Evolutionary conservation across 92 coral and sea anemone species (phyloP), one percentile per base, ranked within the genome.

Genomic region (Ricordea florida): DNA sequence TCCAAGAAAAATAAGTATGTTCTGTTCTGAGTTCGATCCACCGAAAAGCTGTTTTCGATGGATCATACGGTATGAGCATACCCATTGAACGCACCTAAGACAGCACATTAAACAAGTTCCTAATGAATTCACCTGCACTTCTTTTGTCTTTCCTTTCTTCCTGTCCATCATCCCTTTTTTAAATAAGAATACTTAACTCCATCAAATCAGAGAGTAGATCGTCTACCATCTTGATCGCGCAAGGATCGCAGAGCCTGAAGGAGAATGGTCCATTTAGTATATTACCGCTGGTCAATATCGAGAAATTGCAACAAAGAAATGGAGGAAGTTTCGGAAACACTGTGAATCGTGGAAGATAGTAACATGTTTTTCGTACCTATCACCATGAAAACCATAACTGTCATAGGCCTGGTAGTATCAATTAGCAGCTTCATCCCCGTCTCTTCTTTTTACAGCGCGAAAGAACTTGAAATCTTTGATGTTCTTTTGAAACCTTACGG

Each of bases 181-280:
- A n/a, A n/a, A n/a, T n/a, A n/a, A n/a, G n/a, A n/a, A n/a, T n/a
- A n/a, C n/a, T 11, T 11, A 16, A 38, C 13, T 0, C 25, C 0
- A 4, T 1, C 13, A 2, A 16, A 22, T 5, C 24, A 1, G 24
- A 26, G 23, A 24, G 29, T 2, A 23, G 2, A 52, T 40, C 27
- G 36, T 69, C 65, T 65, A 53, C 77, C 77, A 70, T 70, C 55
- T 70, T 70, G 3, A 29, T 23, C 62, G 29, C 53, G 28, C 65
- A 23, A 5, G 6, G 1, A 7, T 10, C 7, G 21, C 20, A 22
- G 17, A 28, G 27, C 25, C 77, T 55, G 63, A n/a, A n/a, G n/a
- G n/a, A n/a, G n/a, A n/a, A n/a, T n/a, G 77, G 15, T 51, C 63
- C 28, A 38, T 2, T 24, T 23, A 16, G 17, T 26, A 22, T n/a